Conservation (phyloP, 2,888 invertebrate genomes). For the Eulithis testata region DNA sequence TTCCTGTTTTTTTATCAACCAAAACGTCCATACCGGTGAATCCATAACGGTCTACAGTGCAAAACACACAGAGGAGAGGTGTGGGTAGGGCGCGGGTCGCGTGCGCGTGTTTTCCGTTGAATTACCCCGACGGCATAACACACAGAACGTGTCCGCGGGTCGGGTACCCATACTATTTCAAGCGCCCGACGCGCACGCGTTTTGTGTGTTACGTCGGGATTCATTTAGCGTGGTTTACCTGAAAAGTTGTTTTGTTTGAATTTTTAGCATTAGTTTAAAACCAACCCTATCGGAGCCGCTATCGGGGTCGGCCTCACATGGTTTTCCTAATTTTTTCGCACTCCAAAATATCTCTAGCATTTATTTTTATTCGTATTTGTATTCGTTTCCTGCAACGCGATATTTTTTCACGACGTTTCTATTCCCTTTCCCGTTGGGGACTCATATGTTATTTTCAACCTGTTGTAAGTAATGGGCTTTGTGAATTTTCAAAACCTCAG, state of each 20-base stretch:
- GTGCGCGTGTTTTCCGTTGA: too few relatives aligned
- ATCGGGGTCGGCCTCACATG: slow-evolving; percentile 65
- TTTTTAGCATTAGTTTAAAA: slow-evolving; percentile 13
- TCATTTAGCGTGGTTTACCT: background rate
- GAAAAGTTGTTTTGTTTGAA: slow-evolving; percentile 1
- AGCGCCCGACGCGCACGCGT: background rate
- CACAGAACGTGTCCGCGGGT: too few relatives aligned
- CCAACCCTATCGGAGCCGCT: slow-evolving; percentile 51
- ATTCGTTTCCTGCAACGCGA: slow-evolving; percentile 78
- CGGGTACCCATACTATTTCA: too few relatives aligned
- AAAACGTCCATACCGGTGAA: background rate
- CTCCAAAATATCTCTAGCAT: slow-evolving; percentile 69
- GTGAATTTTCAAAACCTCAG: slow-evolving; percentile 44
- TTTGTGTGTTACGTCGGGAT: background rate
- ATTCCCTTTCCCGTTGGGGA: slow-evolving; percentile 51
- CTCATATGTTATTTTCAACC: slow-evolving; percentile 46
- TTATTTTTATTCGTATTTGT: slow-evolving; percentile 81
- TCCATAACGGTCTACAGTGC: too few relatives aligned
- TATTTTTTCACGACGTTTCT: slow-evolving; percentile 75
- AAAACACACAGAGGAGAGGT: too few relatives aligned
- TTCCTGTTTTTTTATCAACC: too few relatives aligned
- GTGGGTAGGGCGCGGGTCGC: too few relatives aligned
- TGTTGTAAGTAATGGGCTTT: slow-evolving; percentile 40
- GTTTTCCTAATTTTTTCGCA: slow-evolving; percentile 74
- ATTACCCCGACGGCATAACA: too few relatives aligned